Conservation (phyloP, 2,797 vertebrate genomes). For the Borostomias antarcticus region DNA sequence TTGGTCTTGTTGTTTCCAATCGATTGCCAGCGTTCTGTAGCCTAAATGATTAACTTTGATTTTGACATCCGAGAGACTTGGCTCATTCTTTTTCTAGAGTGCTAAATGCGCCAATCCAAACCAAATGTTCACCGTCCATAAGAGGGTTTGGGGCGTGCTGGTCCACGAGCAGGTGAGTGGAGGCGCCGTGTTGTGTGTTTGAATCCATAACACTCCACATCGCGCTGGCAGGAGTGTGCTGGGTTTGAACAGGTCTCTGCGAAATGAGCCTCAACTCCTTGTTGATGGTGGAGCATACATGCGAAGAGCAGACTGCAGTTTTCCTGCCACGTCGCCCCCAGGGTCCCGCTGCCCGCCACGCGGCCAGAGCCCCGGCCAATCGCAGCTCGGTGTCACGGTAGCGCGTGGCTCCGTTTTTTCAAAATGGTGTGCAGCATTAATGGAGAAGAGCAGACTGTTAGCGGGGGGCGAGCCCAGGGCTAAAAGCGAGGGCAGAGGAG, state of each 20-base stretch:
- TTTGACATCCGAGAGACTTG: neutral
- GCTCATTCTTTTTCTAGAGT: neutral
- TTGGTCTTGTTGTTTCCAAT: neutral
- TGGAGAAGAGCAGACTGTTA: conserved; percentile 1
- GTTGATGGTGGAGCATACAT: conserved; percentile 72
- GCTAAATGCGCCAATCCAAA: neutral
- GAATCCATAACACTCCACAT: conserved; percentile 47
- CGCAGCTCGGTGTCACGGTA: no score
- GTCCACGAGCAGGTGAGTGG: conserved; percentile 4
- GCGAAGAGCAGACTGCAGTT: conserved; percentile 68
- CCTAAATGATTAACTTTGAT: no score
- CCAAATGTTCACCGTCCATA: neutral
- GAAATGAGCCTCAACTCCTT: conserved; percentile 74
- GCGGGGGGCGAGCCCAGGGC: neutral
- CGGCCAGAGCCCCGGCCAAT: conserved; percentile 25
- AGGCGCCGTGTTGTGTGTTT: conserved; percentile 36
- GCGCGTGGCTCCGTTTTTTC: conserved; percentile 12
- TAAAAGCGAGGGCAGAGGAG: conserved; percentile 3
- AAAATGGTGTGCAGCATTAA: conserved; percentile 8
- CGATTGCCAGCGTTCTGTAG: neutral
- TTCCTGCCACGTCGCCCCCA: conserved; percentile 53
- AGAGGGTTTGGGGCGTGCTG: neutral
- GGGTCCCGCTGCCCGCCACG: conserved; percentile 53
- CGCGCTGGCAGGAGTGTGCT: conserved; percentile 51
- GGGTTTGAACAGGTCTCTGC: conserved; percentile 70